These are phyloP conservation scores for Martes martes DNA, from an alignment of 2,113 vertebrate genomes.

Conservation along the genomic window DNA sequence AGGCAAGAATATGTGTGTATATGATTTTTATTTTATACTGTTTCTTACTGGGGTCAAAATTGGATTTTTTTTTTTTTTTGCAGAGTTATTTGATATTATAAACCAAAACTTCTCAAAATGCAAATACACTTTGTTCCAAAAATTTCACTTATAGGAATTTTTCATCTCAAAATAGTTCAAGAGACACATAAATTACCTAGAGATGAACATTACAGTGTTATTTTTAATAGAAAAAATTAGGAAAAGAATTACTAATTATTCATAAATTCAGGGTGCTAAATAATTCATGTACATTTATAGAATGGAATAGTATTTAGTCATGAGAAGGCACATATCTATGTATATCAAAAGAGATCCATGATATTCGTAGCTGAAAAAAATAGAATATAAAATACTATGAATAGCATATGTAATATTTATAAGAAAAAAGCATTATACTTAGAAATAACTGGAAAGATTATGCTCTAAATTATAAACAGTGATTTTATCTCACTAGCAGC, in stretches of 20 bases:
- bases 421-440: not conserved
- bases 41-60: not conserved
- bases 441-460: not conserved
- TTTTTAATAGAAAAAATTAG: constrained; percentile 33
- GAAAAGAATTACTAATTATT: not conserved
- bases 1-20: not conserved
- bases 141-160: not conserved
- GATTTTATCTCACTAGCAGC: not conserved
- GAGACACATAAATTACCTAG: not conserved
- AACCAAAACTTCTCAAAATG: not conserved
- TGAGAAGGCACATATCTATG: not conserved
- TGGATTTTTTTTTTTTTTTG: not conserved
- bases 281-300: constrained; percentile 20
- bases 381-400: not conserved
- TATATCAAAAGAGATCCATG: not conserved
- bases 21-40: not conserved
- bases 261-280: not conserved
- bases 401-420: not conserved
- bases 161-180: not conserved
- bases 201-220: not conserved
- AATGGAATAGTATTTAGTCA: not conserved
- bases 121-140: not conserved
- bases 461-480: not conserved
- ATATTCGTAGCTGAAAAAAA: constrained; percentile 40
- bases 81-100: constrained; percentile 4